Evolutionary conservation across 2,113 vertebrate species (phyloP).

Genomic region (Pitta sordida): DNA sequence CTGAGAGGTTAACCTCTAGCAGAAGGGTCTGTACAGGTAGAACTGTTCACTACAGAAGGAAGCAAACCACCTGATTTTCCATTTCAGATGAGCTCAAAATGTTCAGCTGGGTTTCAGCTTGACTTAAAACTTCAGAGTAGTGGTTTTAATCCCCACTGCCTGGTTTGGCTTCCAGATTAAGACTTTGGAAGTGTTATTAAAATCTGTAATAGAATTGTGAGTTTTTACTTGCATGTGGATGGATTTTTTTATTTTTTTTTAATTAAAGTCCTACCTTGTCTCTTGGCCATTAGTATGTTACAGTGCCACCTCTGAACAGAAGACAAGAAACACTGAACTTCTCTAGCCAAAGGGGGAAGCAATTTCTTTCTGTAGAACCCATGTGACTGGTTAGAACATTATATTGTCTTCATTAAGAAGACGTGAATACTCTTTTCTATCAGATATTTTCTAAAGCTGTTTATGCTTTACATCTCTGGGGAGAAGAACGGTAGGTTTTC

Average conservation of each 20-base stretch:
- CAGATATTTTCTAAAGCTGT: not conserved
- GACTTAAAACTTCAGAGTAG: not conserved
- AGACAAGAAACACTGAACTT: not conserved
- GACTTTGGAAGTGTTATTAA: not conserved
- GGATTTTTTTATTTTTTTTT: not conserved
- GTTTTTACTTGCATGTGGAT: not conserved
- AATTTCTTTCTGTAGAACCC: not conserved
- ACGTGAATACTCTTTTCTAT: not conserved
- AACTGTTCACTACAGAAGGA: not conserved
- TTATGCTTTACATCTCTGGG: not conserved
- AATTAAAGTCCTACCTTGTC: not conserved
- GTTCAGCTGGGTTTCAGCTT: not conserved
- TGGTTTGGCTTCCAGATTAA: not conserved
- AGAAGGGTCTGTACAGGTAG: not conserved
- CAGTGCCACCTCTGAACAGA: not conserved
- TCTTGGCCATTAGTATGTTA: not conserved
- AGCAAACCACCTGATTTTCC: not conserved
- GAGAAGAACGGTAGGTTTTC: slow-evolving; percentile 1
- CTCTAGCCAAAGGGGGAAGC: not conserved
- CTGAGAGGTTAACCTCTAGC: slow-evolving; percentile 34
- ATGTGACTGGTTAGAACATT: not conserved
- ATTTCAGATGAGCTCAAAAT: not conserved
- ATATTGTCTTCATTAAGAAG: not conserved
- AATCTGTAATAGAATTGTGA: not conserved
- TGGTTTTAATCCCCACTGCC: not conserved